Conservation (phyloP, 2,113 vertebrate genomes). For the Ailurus styani region DNA sequence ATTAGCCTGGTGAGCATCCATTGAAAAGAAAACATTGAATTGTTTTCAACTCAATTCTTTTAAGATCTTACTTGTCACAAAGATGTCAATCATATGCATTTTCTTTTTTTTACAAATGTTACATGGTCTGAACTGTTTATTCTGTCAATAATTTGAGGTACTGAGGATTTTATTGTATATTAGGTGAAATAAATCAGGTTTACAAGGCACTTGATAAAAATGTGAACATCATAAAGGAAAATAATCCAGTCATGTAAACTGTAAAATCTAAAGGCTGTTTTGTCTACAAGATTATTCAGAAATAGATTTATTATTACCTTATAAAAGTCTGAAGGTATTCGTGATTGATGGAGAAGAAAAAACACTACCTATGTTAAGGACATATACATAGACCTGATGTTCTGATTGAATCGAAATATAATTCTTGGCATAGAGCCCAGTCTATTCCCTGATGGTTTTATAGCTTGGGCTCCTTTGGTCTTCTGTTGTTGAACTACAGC, state of each 20-base stretch:
- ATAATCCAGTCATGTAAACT: conserved; percentile 65
- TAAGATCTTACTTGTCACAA: background rate
- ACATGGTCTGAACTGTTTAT: background rate
- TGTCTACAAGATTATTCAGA: conserved; percentile 59
- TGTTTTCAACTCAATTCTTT: conserved; percentile 35
- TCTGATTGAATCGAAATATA: conserved; percentile 87
- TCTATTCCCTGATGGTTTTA: conserved; percentile 84
- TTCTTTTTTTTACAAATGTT: conserved; percentile 25
- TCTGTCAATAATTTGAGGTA: conserved; percentile 5
- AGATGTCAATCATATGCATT: background rate
- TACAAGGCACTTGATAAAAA: conserved; percentile 43
- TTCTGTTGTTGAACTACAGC: conserved; percentile 89
- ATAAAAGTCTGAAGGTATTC: conserved; percentile 63
- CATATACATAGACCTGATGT: conserved; percentile 80
- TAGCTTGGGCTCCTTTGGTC: conserved; percentile 87
- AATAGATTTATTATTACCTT: conserved; percentile 60
- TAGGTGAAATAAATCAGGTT: conserved; percentile 51
- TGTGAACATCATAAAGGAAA: conserved; percentile 59
- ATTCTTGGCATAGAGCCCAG: conserved; percentile 80
- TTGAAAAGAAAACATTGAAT: conserved; percentile 25
- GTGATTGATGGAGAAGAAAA: conserved; percentile 68
- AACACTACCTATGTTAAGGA: conserved; percentile 82
- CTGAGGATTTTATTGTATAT: conserved; percentile 41
- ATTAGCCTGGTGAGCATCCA: background rate
- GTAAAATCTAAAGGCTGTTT: conserved; percentile 62